Percentiles rank a stretch among this genome's conserved stretches.
These are phyloP conservation scores for Aphodius granarius DNA, from an alignment of 2,888 invertebrate genomes.

Conservation along the genomic window DNA sequence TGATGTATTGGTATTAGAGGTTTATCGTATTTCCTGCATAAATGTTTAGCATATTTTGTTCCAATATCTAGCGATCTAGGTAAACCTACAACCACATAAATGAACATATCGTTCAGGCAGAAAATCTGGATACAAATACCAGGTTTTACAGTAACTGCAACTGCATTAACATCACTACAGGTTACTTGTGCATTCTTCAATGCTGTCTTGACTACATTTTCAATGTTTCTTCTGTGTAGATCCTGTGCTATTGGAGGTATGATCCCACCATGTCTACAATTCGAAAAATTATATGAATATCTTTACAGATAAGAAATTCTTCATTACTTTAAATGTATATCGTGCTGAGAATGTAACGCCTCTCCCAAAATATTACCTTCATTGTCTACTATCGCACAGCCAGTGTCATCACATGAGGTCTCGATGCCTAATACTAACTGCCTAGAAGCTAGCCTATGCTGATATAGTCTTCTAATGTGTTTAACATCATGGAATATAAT, in stretches of 20 bases:
- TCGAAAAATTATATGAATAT: slow-evolving; percentile 24
- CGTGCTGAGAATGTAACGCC: slow-evolving; percentile 78
- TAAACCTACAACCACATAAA: slow-evolving; percentile 61
- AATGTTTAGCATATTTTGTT: slow-evolving; percentile 76
- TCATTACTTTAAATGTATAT: slow-evolving; percentile 69
- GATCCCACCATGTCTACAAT: slow-evolving; percentile 78
- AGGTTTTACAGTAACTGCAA: slow-evolving; percentile 91
- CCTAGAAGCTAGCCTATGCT: slow-evolving; percentile 21
- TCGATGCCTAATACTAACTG: slow-evolving; percentile 83
- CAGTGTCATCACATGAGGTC: slow-evolving; percentile 98
- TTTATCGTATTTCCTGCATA: slow-evolving; percentile 67
- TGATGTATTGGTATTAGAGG: slow-evolving; percentile 96
- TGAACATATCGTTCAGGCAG: background rate
- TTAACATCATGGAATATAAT: background rate
- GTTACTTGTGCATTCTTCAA: slow-evolving; percentile 62
- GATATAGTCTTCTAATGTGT: background rate
- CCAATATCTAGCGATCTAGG: slow-evolving; percentile 79
- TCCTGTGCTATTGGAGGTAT: slow-evolving; percentile 84
- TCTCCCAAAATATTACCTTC: slow-evolving; percentile 77
- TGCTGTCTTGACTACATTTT: slow-evolving; percentile 68
- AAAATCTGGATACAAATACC: slow-evolving; percentile 50
- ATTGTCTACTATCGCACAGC: slow-evolving; percentile 81
- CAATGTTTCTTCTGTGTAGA: slow-evolving; percentile 79
- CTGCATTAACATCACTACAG: slow-evolving; percentile 74
- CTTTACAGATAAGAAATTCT: slow-evolving; percentile 19